Conservation (phyloP, 2,113 vertebrate species). For the Oreochromis spilurus region DNA sequence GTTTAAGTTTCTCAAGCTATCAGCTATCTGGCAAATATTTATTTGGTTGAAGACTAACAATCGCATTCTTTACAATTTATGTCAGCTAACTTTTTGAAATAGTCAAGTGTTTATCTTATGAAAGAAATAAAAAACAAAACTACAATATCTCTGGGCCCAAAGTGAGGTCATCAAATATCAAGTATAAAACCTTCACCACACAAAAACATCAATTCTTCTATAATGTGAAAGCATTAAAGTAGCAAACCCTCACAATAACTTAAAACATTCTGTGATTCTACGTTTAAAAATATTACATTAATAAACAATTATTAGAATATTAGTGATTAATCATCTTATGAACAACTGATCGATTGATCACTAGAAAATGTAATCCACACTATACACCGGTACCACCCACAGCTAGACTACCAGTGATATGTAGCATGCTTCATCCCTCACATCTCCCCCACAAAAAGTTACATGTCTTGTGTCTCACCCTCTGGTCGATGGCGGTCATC, state of each 20-base stretch:
- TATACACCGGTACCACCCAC: background rate
- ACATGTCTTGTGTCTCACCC: conserved; percentile 63
- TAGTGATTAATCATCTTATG: background rate
- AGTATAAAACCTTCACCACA: background rate
- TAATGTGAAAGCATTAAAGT: background rate
- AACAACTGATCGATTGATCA: background rate
- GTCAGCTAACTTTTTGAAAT: background rate
- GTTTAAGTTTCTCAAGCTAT: background rate
- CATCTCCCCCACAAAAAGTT: background rate
- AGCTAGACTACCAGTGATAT: too few species aligned
- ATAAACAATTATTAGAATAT: background rate
- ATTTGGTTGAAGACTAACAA: background rate
- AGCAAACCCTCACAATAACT: background rate
- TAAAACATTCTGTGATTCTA: background rate
- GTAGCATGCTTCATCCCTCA: background rate
- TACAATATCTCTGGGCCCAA: background rate
- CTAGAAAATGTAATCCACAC: background rate
- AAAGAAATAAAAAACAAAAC: background rate
- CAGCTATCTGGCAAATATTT: background rate
- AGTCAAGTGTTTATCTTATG: background rate
- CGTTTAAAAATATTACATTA: too few species aligned
- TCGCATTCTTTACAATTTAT: background rate
- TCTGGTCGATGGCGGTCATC: conserved; percentile 87
- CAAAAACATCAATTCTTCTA: background rate
- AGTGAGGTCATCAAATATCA: background rate